Base-by-base conservation (phyloP, 2,797 vertebrate genomes). In the Gallinago solitaria region DNA sequence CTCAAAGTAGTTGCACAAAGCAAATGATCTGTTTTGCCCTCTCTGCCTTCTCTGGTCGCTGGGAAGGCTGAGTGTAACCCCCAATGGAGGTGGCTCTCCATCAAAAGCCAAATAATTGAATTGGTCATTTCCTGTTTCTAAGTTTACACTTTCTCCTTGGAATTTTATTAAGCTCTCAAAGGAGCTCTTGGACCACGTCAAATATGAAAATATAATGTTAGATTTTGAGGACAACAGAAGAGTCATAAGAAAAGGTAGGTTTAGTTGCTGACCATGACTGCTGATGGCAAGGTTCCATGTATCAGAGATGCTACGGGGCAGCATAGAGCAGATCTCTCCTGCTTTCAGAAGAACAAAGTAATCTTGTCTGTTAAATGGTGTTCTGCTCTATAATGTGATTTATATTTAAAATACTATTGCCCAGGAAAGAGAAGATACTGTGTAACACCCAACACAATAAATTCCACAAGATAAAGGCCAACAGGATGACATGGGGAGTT, bases 81-180 rank as follows among this genome's bases (percentile, higher is more conserved):
- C 23, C 50, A 94, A 9, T 59, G 86, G 87, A 97, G 93, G 78
- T 64, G 68, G 48, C 76, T 96, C 63, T 91, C 91, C 86, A 87
- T 92, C 79, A 89, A 93, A 95, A 82, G 76, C 74, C 95, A 96
- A 92, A 83, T 23, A 56, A 94, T 16, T 86, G 87, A 97, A 93
- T 89, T 68, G 91, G 54, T 83, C 41, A 61, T 93, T 96, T 97
- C 93, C 67, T 95, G 93, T 94, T 97, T 95, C 89, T 92, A 88
- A 87, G 94, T 95, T 96, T 78, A 79, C 47, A 82, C 80, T 71
- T 93, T 83, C 71, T 56, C 45, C 56, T 61, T 83, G 9, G 37
- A 74, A 76, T 80, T 90, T 70, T 51, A 83, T 19, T 65, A 88
- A 85, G 61, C 32, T 87, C 80, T 79, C 70, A 25, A 73, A 94